Evolutionary conservation across 1,140 invertebrate species (phyloP).

Genomic region (Antheraea mylitta): DNA sequence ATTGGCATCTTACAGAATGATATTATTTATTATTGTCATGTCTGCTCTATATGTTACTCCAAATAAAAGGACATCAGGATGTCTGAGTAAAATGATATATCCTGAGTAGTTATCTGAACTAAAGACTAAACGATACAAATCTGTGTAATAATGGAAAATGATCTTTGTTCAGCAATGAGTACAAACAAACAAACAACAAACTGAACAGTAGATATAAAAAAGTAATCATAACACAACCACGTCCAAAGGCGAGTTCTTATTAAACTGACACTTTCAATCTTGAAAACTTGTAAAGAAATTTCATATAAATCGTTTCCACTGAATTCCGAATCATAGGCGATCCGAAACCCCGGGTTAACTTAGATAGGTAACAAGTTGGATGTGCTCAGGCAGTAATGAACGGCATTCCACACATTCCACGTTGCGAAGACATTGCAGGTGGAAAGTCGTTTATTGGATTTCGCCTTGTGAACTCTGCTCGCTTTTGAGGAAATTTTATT

Average conservation of each 20-base stretch:
- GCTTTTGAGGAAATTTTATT: conserved; percentile 17
- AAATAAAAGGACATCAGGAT: too few relatives aligned
- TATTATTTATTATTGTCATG: too few relatives aligned
- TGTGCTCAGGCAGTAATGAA: conserved; percentile 58
- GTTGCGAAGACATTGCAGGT: conserved; percentile 54
- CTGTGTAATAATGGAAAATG: too few relatives aligned
- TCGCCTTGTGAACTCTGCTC: conserved; percentile 35
- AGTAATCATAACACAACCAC: neutral
- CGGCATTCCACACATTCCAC: conserved; percentile 54
- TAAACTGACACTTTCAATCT: neutral
- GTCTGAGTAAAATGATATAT: too few relatives aligned
- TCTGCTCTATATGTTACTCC: too few relatives aligned
- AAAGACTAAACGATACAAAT: too few relatives aligned
- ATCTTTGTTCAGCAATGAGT: too few relatives aligned
- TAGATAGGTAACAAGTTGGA: conserved; percentile 64
- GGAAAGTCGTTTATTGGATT: conserved; percentile 56
- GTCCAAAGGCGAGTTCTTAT: neutral
- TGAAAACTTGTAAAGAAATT: conserved; percentile 43
- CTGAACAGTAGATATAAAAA: neutral
- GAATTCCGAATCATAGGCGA: conserved; percentile 19
- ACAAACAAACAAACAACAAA: too few relatives aligned
- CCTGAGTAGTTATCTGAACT: too few relatives aligned
- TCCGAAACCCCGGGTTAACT: conserved; percentile 53
- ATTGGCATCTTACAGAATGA: too few relatives aligned
- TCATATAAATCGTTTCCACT: conserved; percentile 39